These are phyloP conservation scores for Catagonus wagneri DNA, from an alignment of 2,113 vertebrate genomes.

Conservation along the genomic window DNA sequence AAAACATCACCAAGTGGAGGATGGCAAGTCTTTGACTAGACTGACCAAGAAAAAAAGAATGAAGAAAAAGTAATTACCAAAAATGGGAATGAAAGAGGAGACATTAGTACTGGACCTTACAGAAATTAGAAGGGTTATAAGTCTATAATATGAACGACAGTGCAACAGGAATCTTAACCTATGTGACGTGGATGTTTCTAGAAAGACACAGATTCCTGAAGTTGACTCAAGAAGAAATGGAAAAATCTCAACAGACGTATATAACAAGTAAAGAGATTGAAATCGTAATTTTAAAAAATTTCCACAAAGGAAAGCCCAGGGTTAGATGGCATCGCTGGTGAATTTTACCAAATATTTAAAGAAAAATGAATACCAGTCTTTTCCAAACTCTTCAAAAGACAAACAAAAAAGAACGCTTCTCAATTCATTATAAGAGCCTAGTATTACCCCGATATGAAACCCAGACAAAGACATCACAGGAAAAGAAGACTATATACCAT, in stretches of 20 bases:
- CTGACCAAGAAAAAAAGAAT: not conserved
- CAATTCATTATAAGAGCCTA: not conserved
- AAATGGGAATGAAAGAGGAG: not conserved
- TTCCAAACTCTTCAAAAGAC: not conserved
- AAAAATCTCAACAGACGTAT: not conserved
- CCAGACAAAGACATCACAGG: not conserved
- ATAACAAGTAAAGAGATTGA: not conserved
- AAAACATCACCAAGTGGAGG: not conserved
- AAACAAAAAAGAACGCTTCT: not conserved
- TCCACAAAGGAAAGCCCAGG: not conserved
- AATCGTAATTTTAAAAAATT: not conserved
- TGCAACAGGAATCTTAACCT: not conserved
- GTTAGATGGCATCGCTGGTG: not conserved
- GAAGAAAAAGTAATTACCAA: not conserved
- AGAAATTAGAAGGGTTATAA: not conserved
- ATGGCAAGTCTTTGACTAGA: not conserved
- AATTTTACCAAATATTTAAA: not conserved
- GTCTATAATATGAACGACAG: not conserved
- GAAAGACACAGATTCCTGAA: not conserved
- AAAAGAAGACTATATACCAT: not conserved
- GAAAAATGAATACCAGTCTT: not conserved
- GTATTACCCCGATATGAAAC: not conserved
- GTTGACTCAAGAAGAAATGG: not conserved
- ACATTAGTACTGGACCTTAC: not conserved
- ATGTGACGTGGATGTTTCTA: not conserved